Conservation (phyloP, 2,797 vertebrate species). For the Protosalanx chinensis region DNA sequence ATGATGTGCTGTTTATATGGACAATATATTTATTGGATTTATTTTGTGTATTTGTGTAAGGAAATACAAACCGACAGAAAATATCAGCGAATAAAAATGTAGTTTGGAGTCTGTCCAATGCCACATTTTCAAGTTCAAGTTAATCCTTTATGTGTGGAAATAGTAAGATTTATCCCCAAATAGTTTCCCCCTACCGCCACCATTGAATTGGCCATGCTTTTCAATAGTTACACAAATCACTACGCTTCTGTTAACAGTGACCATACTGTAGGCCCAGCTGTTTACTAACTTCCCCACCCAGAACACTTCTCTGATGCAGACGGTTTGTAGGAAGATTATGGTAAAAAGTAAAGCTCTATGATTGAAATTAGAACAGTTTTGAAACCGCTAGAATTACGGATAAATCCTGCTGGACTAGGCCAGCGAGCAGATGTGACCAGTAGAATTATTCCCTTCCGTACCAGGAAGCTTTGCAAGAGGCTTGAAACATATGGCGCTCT, state of each 20-base stretch:
- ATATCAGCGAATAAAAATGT: neutral
- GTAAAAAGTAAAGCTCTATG: slow-evolving; percentile 71
- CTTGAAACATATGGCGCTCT: slow-evolving; percentile 86
- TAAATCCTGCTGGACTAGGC: slow-evolving; percentile 88
- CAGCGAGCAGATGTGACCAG: slow-evolving; percentile 89
- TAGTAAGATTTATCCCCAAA: slow-evolving; percentile 20
- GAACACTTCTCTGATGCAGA: slow-evolving; percentile 53
- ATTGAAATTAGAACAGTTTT: slow-evolving; percentile 85
- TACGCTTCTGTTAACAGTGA: slow-evolving; percentile 44
- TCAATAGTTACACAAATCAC: slow-evolving; percentile 43
- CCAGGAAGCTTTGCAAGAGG: slow-evolving; percentile 86
- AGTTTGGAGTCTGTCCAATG: slow-evolving; percentile 10
- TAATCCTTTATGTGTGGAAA: slow-evolving; percentile 6
- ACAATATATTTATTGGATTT: neutral
- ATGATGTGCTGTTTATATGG: slow-evolving; percentile 15
- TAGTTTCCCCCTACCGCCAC: slow-evolving; percentile 30
- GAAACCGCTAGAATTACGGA: slow-evolving; percentile 88
- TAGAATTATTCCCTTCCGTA: slow-evolving; percentile 88
- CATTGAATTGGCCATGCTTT: slow-evolving; percentile 24
- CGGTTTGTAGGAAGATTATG: slow-evolving; percentile 68
- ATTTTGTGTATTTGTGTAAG: neutral
- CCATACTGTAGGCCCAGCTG: slow-evolving; percentile 44
- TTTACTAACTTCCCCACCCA: slow-evolving; percentile 55
- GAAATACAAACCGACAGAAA: neutral
- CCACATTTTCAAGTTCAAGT: slow-evolving; percentile 5